Base-by-base conservation (phyloP, 2,797 vertebrate genomes). In the Gambusia yucatana region DNA sequence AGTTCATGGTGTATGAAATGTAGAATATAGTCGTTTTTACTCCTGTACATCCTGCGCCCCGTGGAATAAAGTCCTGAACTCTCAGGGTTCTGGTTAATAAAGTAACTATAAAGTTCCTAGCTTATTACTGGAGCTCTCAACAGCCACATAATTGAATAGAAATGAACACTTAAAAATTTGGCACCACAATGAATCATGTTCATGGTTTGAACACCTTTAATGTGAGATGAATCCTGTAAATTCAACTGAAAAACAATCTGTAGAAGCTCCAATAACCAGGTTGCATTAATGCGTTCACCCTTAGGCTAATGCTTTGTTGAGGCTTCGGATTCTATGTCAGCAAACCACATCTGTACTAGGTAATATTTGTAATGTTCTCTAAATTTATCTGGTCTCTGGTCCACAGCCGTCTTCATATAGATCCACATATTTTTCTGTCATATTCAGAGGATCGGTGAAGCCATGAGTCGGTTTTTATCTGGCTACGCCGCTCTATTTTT, bases 21-120 rank as follows among this genome's bases (percentile, higher is more conserved):
- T 39, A 28, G 20, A 39, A 41, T 67, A 41, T 41, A 41, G 36
- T 41, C 6, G 14, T 33, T 63, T 63, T 20, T 36, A 17, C 2
- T 25, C 22, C 20, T 52, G 48, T 52, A 52, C 20, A 25, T 52
- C 20, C 8, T 25, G 59, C 6, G 2, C 6, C 14, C 30, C 6
- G 5, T 63, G 59, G 30, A 65, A 65, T 65, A 65, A 39, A 65
- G 63, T 65, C 63, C 30, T 65, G 30, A 39, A 63, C 61, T 36
- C 61, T 36, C 30, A 63, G 14, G 2, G 33, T 63, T 63, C 61
- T 17, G 61, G 6, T 36, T 33, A 20, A 6, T 63, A 63, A 20
- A 36, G 16, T 36, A 20, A 41, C 63, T 20, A 39, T 22, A 14
- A 22, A 22, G 63, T 65, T 65, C 16, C 63, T 65, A 39, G 9